Conservation (phyloP, 2,113 vertebrate genomes). For the Rhinoptilus africanus region DNA sequence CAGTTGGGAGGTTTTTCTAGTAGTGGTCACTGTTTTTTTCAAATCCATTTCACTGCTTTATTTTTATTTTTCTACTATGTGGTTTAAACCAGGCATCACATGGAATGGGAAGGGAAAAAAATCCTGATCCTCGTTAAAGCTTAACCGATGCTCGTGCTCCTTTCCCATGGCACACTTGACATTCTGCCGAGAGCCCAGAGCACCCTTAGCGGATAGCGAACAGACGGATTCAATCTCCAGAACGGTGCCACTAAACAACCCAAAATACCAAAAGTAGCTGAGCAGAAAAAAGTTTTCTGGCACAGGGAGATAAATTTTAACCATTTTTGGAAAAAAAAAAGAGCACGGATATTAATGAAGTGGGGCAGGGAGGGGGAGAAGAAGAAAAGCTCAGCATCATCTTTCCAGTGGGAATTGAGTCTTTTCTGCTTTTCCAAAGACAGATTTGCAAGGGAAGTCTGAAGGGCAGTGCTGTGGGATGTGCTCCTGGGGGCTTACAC, state of each 20-base stretch:
- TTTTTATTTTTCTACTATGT: neutral
- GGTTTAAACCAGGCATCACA: neutral
- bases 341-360: neutral
- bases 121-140: neutral
- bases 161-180: constrained; percentile 10
- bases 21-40: neutral
- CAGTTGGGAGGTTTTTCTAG: neutral
- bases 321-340: constrained; percentile 1
- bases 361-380: fast-evolving
- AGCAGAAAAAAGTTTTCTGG: neutral
- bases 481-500: neutral
- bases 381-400: neutral
- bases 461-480: neutral
- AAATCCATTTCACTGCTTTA: neutral
- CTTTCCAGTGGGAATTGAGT: neutral
- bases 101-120: neutral
- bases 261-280: neutral
- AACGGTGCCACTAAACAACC: neutral
- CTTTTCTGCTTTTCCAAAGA: neutral
- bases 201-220: neutral
- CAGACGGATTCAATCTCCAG: neutral
- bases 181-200: neutral
- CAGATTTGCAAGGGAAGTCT: neutral
- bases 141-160: neutral
- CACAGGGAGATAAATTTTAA: neutral